Evolutionary conservation across 2,113 vertebrate species (phyloP).

Genomic region (Phrynosoma platyrhinos): DNA sequence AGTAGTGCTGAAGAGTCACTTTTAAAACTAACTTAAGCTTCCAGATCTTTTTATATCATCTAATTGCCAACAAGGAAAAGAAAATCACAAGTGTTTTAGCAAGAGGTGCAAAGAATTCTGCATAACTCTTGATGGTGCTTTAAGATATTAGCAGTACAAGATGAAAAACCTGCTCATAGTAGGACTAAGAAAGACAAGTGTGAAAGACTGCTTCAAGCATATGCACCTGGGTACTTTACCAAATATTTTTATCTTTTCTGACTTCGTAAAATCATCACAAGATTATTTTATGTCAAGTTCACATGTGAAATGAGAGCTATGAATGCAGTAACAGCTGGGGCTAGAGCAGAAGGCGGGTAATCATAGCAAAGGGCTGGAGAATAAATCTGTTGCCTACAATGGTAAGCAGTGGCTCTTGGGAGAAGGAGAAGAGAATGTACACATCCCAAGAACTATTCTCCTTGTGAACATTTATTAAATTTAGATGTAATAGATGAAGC

Average conservation of each 20-base stretch:
- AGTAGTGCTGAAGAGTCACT: too few species aligned
- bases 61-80: too few species aligned
- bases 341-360: background rate
- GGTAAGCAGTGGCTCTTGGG: background rate
- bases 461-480: background rate
- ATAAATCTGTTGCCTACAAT: background rate
- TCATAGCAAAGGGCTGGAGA: background rate
- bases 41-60: too few species aligned
- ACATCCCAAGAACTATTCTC: background rate
- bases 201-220: background rate
- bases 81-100: too few species aligned
- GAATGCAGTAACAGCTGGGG: background rate
- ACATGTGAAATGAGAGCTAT: background rate
- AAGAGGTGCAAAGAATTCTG: too few species aligned
- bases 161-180: background rate
- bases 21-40: too few species aligned
- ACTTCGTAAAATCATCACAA: background rate
- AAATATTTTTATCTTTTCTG: background rate
- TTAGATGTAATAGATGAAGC: background rate
- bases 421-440: background rate
- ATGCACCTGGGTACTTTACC: background rate
- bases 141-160: background rate
- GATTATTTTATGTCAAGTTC: background rate
- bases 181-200: background rate
- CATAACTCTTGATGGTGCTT: too few species aligned